Percentiles rank a stretch among this genome's conserved stretches.
Evolutionary conservation across 2,113 vertebrate genomes (phyloP).

Genomic region (Orthochromis malagaraziensis): DNA sequence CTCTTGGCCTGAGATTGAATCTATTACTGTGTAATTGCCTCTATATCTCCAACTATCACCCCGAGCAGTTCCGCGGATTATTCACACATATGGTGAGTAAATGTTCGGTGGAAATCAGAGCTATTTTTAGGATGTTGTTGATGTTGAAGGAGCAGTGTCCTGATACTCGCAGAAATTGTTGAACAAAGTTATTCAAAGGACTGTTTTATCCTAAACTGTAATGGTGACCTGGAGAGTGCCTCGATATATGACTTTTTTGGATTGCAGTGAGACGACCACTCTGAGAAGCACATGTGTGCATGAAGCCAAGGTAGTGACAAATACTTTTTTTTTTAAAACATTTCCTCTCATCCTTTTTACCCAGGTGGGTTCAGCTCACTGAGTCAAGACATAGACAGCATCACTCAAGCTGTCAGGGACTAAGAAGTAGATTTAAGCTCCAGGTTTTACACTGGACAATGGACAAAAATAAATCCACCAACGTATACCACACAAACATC

Average conservation of each 20-base stretch:
- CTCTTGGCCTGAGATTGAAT: conserved; percentile 58
- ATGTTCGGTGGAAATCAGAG: conserved; percentile 38
- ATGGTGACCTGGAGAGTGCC: background rate
- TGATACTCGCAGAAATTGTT: background rate
- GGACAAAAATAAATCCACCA: background rate
- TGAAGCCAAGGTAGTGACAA: background rate
- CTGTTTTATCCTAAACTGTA: background rate
- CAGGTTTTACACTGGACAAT: background rate
- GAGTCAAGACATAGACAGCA: background rate
- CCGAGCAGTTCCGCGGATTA: conserved; percentile 41
- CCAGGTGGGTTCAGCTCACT: background rate
- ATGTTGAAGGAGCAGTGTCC: conserved; percentile 12
- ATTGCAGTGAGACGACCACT: background rate
- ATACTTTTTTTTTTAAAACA: background rate
- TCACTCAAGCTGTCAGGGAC: background rate
- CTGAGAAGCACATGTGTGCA: background rate
- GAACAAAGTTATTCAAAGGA: background rate
- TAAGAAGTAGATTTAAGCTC: background rate
- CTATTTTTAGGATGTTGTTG: conserved; percentile 47
- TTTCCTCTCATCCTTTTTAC: background rate
- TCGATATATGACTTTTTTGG: background rate
- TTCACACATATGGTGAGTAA: conserved; percentile 56
- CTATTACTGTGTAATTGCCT: conserved; percentile 63
- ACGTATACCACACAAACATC: background rate
- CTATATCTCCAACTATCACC: conserved; percentile 53